A percentile compares a stretch with the other conserved stretches of the same genome.
phyloP scores from a whole-genome alignment of 2,113 vertebrate genomes.

The Irena cyanogastra region DNA sequence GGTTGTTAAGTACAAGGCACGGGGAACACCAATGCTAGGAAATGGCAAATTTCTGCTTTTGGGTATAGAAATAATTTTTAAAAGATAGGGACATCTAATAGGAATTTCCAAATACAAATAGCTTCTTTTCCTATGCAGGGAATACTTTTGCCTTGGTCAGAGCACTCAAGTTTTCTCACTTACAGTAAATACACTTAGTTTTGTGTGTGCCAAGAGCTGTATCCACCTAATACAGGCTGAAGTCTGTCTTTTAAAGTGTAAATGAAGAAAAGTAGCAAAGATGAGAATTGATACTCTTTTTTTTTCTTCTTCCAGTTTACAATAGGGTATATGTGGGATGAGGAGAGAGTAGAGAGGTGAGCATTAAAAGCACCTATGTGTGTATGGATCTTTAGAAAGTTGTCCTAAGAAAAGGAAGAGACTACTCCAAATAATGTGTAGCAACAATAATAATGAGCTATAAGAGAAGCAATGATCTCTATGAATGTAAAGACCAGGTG shows the following conservation, averaged over 20 bases:
- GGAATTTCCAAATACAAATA: not conserved
- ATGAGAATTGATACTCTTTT: not conserved
- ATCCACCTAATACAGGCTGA: not conserved
- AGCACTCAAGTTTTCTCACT: not conserved
- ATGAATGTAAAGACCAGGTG: not conserved
- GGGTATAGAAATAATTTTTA: not conserved
- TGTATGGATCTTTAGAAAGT: not conserved
- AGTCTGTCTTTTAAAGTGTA: not conserved
- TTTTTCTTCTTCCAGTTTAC: not conserved
- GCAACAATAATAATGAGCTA: not conserved
- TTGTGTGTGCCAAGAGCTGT: not conserved
- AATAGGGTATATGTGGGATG: not conserved
- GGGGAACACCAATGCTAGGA: too few species aligned
- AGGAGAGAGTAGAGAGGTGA: not conserved
- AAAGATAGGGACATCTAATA: not conserved
- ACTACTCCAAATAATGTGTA: not conserved
- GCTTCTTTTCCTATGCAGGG: not conserved
- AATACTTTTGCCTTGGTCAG: not conserved
- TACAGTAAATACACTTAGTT: not conserved
- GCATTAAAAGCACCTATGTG: not conserved
- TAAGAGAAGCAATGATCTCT: not conserved
- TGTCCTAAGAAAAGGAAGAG: not conserved
- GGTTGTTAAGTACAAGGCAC: rapidly evolving
- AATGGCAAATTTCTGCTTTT: not conserved
- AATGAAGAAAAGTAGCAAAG: not conserved